A percentile compares a stretch with the other conserved stretches of the same genome.
Evolutionary conservation across 1,140 invertebrate genomes (phyloP).

Genomic region (Apis florea): DNA sequence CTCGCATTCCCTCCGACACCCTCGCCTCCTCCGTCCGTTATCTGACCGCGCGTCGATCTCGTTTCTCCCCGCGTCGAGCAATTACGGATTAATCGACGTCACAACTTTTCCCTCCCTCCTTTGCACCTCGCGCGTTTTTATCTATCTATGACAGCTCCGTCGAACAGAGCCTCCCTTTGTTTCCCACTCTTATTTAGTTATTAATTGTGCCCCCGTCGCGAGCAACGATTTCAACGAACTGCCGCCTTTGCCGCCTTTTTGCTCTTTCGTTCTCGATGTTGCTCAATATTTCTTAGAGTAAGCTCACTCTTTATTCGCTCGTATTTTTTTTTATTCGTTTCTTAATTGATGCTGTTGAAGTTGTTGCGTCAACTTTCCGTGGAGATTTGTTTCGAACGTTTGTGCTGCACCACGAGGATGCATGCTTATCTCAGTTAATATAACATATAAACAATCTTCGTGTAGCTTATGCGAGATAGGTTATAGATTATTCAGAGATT

Average conservation of each 20-base stretch:
- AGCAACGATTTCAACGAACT: constrained; percentile 7
- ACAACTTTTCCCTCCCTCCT: constrained; percentile 8
- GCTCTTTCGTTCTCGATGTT: not conserved
- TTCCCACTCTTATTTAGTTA: constrained; percentile 57
- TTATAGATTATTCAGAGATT: too few relatives aligned
- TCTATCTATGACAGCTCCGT: constrained; percentile 50
- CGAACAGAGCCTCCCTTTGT: constrained; percentile 65
- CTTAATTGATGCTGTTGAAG: too few relatives aligned
- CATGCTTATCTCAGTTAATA: too few relatives aligned
- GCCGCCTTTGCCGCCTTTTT: constrained; percentile 28
- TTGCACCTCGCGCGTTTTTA: constrained; percentile 33
- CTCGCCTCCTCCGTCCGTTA: constrained; percentile 9
- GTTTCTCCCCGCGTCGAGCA: not conserved
- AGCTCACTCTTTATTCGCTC: too few relatives aligned
- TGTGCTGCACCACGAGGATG: too few relatives aligned
- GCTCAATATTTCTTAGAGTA: too few relatives aligned
- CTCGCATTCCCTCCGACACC: not conserved
- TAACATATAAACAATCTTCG: too few relatives aligned
- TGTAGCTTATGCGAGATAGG: too few relatives aligned
- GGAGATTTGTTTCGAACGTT: too few relatives aligned
- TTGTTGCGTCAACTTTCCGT: too few relatives aligned
- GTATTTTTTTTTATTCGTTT: too few relatives aligned
- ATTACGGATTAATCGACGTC: constrained; percentile 18
- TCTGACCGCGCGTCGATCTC: constrained; percentile 34
- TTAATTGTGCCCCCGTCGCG: constrained; percentile 64